A percentile compares a stretch with the other conserved stretches of the same genome.
phyloP scores from a whole-genome alignment of 2,888 invertebrate species.

The Drosophila vallismaia region DNA sequence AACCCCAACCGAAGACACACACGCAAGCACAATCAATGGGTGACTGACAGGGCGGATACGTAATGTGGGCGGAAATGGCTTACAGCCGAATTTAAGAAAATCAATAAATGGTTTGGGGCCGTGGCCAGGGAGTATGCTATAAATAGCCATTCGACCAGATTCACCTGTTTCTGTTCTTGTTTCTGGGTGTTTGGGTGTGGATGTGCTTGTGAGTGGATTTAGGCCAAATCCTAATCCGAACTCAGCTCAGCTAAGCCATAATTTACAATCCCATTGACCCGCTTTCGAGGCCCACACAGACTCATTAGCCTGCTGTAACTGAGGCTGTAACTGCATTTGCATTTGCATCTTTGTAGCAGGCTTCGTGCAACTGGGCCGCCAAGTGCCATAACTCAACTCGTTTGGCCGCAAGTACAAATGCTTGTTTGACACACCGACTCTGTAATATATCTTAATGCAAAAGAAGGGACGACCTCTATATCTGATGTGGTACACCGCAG shows the following conservation, averaged over 20 bases:
- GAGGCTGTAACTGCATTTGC: slow-evolving; percentile 3
- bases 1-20: slow-evolving; percentile 22
- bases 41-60: slow-evolving; percentile 37
- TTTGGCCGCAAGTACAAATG: slow-evolving; percentile 70
- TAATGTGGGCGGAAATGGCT: slow-evolving; percentile 35
- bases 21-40: slow-evolving; percentile 42
- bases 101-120: slow-evolving; percentile 27
- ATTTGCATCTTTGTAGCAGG: slow-evolving; percentile 4
- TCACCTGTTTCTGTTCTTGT: slow-evolving; percentile 20
- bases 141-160: slow-evolving; percentile 13
- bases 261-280: slow-evolving; percentile 66
- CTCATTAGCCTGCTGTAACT: slow-evolving; percentile 56
- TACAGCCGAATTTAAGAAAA: slow-evolving; percentile 33
- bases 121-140: background rate
- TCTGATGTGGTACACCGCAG: slow-evolving; percentile 64
- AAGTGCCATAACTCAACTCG: slow-evolving; percentile 66
- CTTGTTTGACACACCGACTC: slow-evolving; percentile 50
- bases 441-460: slow-evolving; percentile 64
- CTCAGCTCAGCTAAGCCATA: slow-evolving; percentile 45
- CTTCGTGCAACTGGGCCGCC: slow-evolving; percentile 11
- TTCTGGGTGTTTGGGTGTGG: background rate
- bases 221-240: slow-evolving; percentile 28
- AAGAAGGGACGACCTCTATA: slow-evolving; percentile 19
- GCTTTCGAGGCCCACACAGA: slow-evolving; percentile 43
- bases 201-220: slow-evolving; percentile 2